Evolutionary conservation across 2,797 vertebrate genomes (phyloP), one percentile per base, ranked within the genome.

Genomic region (Diglossa cyanea): DNA sequence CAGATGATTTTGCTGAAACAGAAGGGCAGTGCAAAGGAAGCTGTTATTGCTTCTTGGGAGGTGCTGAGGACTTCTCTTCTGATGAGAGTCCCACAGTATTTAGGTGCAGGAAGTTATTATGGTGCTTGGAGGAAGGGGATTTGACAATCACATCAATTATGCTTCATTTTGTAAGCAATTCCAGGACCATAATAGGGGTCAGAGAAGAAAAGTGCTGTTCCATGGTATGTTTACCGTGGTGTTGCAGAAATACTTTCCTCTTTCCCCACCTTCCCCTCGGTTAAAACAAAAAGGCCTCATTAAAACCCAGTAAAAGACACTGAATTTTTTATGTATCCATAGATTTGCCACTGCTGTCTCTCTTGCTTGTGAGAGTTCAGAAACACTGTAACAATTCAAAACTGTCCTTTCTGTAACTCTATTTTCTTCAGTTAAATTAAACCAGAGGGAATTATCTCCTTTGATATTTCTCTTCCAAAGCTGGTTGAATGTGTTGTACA

Each of bases 391-490:
- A 74, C 39, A 65, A 86, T 81, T 91, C 77, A 83, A 50, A 94
- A 88, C 61, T 92, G 77, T 88, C 85, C 76, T 92, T 87, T 90
- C 74, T 67, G 57, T 85, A 94, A 91, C 73, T 72, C 42, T 44
- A 11, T 90, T 92, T 95, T 88, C 63, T 88, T 86, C 75, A 88
- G 76, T 86, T 83, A 93, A 92, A 90, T 96, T 94, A 95, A 94
- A 96, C 70, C 18, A 19, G 10, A 31, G 68, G 78, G 86, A 85
- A 94, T 93, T 94, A 91, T 35, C 54, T 81, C 63, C 79, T 91
- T 88, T 73, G 70, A 84, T 93, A 87, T 73, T 95, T 94, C 58
- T 94, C 26, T 91, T 93, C 76, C 81, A 91, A 88, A 96, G 58
- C 24, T 67, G 48, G 39, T 94, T 95, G 71, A 39, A 94, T 94